Evolutionary conservation across 37 sponge, comb jelly and placozoan species (phyloP).

Genomic region (Theonella swinhoei): DNA sequence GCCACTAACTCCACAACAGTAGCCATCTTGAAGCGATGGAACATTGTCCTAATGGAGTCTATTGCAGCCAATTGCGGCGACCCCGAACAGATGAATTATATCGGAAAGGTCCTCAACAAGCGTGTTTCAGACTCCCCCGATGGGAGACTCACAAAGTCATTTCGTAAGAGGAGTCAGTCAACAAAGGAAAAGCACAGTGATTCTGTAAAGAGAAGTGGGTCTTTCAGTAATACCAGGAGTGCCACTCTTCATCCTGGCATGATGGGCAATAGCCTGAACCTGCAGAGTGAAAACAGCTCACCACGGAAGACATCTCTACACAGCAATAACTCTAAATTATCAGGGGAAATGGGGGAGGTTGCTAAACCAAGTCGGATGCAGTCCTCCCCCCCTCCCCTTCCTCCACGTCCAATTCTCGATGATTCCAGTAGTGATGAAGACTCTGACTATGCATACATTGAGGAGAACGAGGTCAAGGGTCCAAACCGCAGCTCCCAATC

Average conservation of each 20-base stretch:
- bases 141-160: not conserved
- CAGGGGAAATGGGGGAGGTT: not conserved
- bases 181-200: not conserved
- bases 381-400: conserved; percentile 31
- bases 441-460: conserved; percentile 54
- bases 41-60: conserved; percentile 33
- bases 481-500: not conserved
- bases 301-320: too few relatives aligned
- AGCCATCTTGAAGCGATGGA: conserved; percentile 44
- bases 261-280: not conserved
- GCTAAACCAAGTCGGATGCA: not conserved
- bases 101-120: conserved; percentile 2
- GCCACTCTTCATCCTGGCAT: not conserved
- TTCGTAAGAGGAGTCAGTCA: conserved; percentile 3
- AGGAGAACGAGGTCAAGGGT: conserved; percentile 37
- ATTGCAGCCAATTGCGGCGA: conserved; percentile 9
- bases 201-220: not conserved
- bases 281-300: not conserved
- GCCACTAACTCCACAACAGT: conserved; percentile 10
- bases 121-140: not conserved
- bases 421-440: conserved; percentile 31
- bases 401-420: conserved; percentile 7
- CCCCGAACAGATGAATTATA: conserved; percentile 31
- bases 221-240: conserved; percentile 2
- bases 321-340: not conserved